Evolutionary conservation across 2,888 invertebrate species (phyloP).

Genomic region (Pogonocherus hispidulus): DNA sequence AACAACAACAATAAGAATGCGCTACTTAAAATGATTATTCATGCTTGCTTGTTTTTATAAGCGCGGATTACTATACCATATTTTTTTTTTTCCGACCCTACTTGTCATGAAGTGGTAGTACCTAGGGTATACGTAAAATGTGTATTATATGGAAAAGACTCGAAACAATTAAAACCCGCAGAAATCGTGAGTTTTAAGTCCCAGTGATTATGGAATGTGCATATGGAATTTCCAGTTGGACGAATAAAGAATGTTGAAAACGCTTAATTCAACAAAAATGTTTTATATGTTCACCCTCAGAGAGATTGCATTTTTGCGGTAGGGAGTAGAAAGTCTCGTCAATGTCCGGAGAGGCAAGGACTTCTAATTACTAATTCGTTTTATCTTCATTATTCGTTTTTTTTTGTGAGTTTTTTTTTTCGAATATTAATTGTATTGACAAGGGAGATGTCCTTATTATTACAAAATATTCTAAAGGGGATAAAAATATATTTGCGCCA

Average conservation of each 20-base stretch:
- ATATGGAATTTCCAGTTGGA: slow-evolving; percentile 66
- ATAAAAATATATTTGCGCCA: neutral
- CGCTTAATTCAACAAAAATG: slow-evolving; percentile 64
- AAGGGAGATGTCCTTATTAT: neutral
- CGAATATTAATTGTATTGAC: slow-evolving; percentile 11
- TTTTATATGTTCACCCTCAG: slow-evolving; percentile 59
- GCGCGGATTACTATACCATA: neutral
- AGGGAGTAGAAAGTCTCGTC: slow-evolving; percentile 53
- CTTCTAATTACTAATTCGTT: slow-evolving; percentile 39
- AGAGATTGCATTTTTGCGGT: slow-evolving; percentile 63
- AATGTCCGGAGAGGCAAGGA: slow-evolving; percentile 32
- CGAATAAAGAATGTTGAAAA: slow-evolving; percentile 66
- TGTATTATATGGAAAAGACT: slow-evolving; percentile 37
- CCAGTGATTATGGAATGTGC: slow-evolving; percentile 65
- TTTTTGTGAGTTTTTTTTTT: neutral
- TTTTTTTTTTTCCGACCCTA: neutral
- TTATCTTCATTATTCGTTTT: slow-evolving; percentile 37
- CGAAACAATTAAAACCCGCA: slow-evolving; percentile 60
- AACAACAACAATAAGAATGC: too few relatives aligned
- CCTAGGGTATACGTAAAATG: slow-evolving; percentile 8
- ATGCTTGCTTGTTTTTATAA: neutral
- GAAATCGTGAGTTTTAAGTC: slow-evolving; percentile 62
- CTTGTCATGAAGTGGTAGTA: neutral
- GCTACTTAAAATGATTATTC: too few relatives aligned
- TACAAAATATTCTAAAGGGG: neutral